phyloP scores from a whole-genome alignment of 2,888 invertebrate species.

The Hydriomena furcata region DNA sequence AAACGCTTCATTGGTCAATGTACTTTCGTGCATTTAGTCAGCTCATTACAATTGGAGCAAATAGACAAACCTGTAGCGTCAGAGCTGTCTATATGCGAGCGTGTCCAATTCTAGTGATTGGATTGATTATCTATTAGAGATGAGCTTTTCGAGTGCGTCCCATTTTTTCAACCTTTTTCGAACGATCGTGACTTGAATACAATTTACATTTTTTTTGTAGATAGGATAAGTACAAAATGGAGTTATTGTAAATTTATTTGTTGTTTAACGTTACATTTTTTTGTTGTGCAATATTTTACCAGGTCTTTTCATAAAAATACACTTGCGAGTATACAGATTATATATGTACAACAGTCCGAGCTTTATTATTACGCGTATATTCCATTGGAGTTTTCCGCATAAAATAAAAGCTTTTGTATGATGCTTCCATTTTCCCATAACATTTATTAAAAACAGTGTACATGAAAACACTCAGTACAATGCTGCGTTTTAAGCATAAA shows the following conservation, averaged over 20 bases:
- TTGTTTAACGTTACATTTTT: no score
- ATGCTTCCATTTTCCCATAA: conserved; percentile 10
- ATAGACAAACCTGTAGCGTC: conserved; percentile 34
- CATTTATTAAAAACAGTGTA: conserved; percentile 32
- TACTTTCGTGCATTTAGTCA: conserved; percentile 15
- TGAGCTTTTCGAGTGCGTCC: conserved; percentile 54
- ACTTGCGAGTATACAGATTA: no score
- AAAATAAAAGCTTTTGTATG: conserved; percentile 2
- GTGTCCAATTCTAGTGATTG: conserved; percentile 70
- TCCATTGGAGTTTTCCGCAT: neutral
- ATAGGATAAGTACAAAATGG: no score
- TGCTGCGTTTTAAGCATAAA: conserved; percentile 64
- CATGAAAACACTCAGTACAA: conserved; percentile 45
- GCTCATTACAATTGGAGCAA: conserved; percentile 42
- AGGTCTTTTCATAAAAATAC: neutral
- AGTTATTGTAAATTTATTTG: no score
- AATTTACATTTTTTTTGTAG: conserved; percentile 49
- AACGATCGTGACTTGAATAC: conserved; percentile 64
- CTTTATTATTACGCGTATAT: no score
- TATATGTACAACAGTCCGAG: no score
- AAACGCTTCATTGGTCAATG: neutral
- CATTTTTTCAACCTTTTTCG: no score
- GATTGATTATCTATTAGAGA: conserved; percentile 74
- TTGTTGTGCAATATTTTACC: no score
- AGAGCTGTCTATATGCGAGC: conserved; percentile 58